Evolutionary conservation across 2,888 invertebrate genomes (phyloP), one percentile per base, ranked within the genome.

Genomic region (Epiblema foenella): DNA sequence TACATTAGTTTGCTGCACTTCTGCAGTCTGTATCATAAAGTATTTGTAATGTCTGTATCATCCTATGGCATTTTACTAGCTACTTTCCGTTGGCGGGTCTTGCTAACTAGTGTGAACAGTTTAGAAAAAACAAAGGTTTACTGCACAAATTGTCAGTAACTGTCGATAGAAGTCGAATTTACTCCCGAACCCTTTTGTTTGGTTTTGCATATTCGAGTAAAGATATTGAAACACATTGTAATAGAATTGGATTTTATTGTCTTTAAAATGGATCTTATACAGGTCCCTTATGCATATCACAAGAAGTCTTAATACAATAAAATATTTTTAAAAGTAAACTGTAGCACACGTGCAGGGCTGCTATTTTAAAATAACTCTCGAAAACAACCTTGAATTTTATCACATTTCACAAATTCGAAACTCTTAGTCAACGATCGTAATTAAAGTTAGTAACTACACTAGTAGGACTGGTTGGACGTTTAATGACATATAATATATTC

Each of bases 271-370:
- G 57, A 67, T 71, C 49, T 67, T 67, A 67, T 51, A 60, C 65
- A 66, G 70, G 65, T 60, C 62, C 66, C 66, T 62, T 71, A 67
- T 39, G 18, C 39, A 62, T 71, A 71, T 71, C 71, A 67, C 71
- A 62, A 65, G 58, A 46, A 62, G 54, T 66, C 46, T 70, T 67
- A 51, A 67, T 37, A 62, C n/a, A 67, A 56, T 24, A 37, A 49
- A 57, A 54, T 59, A 60, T 17, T 42, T 10, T 60, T 39, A 29
- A 57, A 71, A 57, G 33, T 49, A 51, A 64, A 60, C 60, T 17
- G 20, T 12, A 24, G 49, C 42, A 60, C 49, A 54, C 20, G 66
- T 66, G 49, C 66, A 8, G 11, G 49, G 56, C 24, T 49, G 15
- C 65, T 46, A 18, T 39, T 71, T 18, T 20, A 54, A 54, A 59